Base-by-base conservation (phyloP, 2,797 vertebrate species). In the Valencia hispanica region DNA sequence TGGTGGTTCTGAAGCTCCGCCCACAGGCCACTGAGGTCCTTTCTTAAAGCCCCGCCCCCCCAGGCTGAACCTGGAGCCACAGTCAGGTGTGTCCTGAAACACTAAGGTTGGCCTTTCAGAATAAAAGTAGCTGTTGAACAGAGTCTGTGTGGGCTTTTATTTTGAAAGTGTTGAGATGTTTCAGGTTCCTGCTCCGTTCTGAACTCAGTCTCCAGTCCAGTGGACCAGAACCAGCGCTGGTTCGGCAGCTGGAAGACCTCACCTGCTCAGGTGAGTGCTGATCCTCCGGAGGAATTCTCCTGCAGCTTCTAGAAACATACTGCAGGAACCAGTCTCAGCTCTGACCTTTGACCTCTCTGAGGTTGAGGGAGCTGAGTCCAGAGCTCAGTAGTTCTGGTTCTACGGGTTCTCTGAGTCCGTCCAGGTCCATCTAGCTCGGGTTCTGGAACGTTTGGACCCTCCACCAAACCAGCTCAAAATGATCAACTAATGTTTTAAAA, bases 61-160 rank as follows among this genome's bases (percentile, higher is more conserved):
- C n/a, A n/a, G n/a, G 47, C 45, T 61, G 32, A 43, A 11, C 34
- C 18, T 61, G 20, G 27, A 39, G 36, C 65, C 36, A 4, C 2
- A 1, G 32, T 82, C 79, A n/a, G n/a, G n/a, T 87, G 73, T 88
- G 79, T 86, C 82, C 79, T 81, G 75, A 84, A 94, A 94, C 92
- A 93, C 91, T 91, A 92, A 81, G 30, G 48, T 53, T 68, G 80
- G 15, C 79, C 47, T 85, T 91, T 91, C 81, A 84, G 89, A 94
- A 94, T 93, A 93, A 94, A 94, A 89, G 72, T 84, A 73, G 30
- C 72, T 86, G 76, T 88, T 74, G 65, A 77, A 78, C 76, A 70
- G 0, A 80, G 25, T 50, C 20, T 69, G 34, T 81, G 20, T 15
- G 9, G 50, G 69, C 43, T 79, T 83, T 86, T 84, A 74, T 77